Percentiles rank a stretch among this genome's conserved stretches.
phyloP scores from a whole-genome alignment of 2,113 vertebrate species.

The Cinclus cinclus region DNA sequence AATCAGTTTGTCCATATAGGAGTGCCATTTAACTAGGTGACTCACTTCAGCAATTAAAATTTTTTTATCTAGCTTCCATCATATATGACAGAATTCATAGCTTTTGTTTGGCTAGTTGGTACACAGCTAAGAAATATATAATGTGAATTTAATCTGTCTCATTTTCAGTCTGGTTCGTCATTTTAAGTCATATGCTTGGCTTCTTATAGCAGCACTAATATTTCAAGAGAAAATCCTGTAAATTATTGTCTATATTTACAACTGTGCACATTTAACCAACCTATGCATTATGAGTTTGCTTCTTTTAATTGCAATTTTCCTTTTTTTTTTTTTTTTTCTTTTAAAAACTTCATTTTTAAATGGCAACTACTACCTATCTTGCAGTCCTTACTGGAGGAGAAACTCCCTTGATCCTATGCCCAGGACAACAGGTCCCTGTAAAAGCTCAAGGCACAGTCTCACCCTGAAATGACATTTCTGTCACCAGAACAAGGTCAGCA shows the following conservation, averaged over 20 bases:
- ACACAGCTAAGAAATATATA: constrained; percentile 19
- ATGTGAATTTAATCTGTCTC: constrained; percentile 17
- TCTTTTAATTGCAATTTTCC: background rate
- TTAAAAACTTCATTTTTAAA: background rate
- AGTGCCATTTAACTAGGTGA: constrained; percentile 54
- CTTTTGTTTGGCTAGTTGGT: constrained; percentile 45
- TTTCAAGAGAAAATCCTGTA: constrained; percentile 43
- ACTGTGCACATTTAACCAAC: constrained; percentile 1
- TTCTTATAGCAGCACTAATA: constrained; percentile 21
- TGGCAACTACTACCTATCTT: background rate
- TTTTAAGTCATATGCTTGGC: background rate
- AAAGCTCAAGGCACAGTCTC: constrained; percentile 7
- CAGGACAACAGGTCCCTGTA: background rate
- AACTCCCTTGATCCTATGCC: background rate
- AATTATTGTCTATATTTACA: constrained; percentile 49
- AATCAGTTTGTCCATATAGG: constrained; percentile 24
- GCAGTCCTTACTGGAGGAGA: background rate
- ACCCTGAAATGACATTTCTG: background rate
- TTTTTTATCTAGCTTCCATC: constrained; percentile 55
- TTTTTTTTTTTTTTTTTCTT: background rate
- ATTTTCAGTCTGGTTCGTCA: background rate
- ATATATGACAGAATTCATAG: constrained; percentile 36
- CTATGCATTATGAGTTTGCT: background rate
- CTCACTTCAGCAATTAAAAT: constrained; percentile 24
- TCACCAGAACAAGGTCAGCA: background rate